A percentile compares a stretch with the other conserved stretches of the same genome.
Conservation (phyloP, 2,888 invertebrate species). For the Plebejus melissa region DNA sequence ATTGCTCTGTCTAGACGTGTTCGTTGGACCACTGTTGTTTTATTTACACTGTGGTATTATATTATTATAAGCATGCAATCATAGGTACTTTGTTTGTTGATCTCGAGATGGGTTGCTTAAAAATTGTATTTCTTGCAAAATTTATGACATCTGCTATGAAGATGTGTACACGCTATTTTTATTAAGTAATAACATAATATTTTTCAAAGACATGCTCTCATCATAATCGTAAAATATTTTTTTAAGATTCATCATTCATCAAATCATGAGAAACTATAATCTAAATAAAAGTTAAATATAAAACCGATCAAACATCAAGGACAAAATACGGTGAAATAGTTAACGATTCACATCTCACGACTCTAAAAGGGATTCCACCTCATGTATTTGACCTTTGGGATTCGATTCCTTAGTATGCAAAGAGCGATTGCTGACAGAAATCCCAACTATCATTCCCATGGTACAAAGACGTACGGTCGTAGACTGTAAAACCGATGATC, state of each 20-base stretch:
- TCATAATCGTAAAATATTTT: no score
- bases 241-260: background rate
- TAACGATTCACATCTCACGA: conserved; percentile 11
- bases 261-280: background rate
- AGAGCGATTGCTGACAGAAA: conserved; percentile 38
- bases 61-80: no score
- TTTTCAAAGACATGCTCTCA: no score
- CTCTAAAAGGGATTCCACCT: conserved; percentile 29
- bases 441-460: conserved; percentile 37
- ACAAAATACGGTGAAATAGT: background rate
- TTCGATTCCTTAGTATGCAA: conserved; percentile 36
- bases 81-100: no score
- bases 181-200: no score
- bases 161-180: no score
- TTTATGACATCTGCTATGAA: no score
- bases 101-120: no score
- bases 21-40: no score
- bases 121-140: no score
- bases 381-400: conserved; percentile 34
- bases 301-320: background rate
- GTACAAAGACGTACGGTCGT: conserved; percentile 36
- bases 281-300: background rate
- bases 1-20: no score
- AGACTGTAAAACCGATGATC: conserved; percentile 43
- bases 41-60: no score